Evolutionary conservation across 2,888 invertebrate genomes (phyloP).

Genomic region (Antitype chi): DNA sequence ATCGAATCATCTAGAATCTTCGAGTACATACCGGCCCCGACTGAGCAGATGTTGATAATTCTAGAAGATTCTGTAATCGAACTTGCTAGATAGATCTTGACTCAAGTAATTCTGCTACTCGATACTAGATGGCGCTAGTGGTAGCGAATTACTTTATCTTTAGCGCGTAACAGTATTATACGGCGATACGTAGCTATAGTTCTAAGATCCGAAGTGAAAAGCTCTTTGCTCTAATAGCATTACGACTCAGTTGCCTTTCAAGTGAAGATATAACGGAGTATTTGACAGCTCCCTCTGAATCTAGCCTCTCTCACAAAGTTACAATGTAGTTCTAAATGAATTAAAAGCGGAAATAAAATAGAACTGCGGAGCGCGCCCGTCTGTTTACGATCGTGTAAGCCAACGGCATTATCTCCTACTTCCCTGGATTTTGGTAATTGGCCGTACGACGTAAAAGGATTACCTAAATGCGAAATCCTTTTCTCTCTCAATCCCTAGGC

Average conservation of each 20-base stretch:
- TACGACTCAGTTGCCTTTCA: constrained; percentile 58
- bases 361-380: constrained; percentile 19
- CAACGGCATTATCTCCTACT: constrained; percentile 59
- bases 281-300: constrained; percentile 55
- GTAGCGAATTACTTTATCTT: too few species aligned
- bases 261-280: constrained; percentile 49
- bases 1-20: too few species aligned
- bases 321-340: constrained; percentile 59
- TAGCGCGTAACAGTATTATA: too few species aligned
- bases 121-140: too few species aligned
- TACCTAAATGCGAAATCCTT: constrained; percentile 74
- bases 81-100: too few species aligned
- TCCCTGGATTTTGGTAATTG: constrained; percentile 73
- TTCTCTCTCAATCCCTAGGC: constrained; percentile 75
- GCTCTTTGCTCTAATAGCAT: constrained; percentile 64
- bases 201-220: constrained; percentile 62
- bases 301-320: constrained; percentile 48
- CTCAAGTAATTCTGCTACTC: too few species aligned
- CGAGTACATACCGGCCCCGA: too few species aligned
- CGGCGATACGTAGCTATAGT: constrained; percentile 52
- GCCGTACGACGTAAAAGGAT: constrained; percentile 74
- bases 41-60: too few species aligned
- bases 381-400: constrained; percentile 56
- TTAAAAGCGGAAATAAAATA: constrained; percentile 52
- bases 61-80: too few species aligned